Base-by-base conservation (phyloP, 2,888 invertebrate species). In the Eutolmus rufibarbis region DNA sequence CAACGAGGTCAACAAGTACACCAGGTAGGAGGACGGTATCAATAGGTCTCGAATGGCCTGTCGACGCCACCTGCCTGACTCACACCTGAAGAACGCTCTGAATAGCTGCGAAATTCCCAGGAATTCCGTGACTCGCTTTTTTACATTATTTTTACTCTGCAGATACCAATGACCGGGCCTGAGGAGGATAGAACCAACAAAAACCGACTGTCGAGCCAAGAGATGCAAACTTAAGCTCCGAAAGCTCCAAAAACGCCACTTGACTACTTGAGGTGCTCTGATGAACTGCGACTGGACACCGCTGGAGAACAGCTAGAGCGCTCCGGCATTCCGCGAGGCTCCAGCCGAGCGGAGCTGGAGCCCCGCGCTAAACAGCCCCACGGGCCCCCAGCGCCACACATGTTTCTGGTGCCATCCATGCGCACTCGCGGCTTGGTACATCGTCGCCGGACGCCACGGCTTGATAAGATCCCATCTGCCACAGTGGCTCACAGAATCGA, bases 191-290 rank as follows among this genome's bases (percentile, higher is more conserved):
- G 5, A 66, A 19, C 23, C 19, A 81, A 81, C 31, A 34, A 28
- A 31, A 56, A 34, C 56, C 81, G 81, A 56, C 1, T 78, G 12
- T 34, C 56, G 56, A 37, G 28, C 51, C 16, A 51, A 40, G 23
- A 56, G 66, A 66, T 66, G 66, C 66, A 77, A 77, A 77, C 9
- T 37, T 43, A 84, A 57, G 40, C 84, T 43, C 19, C 37, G 51
- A 84, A 84, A 84, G 84, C 84, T 84, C 31, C 40, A 57, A 40
- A 66, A 37, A 66, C 84, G 66, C 37, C 40, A 84, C 84, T 84
- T 84, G 40, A 84, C 84, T 40, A 84, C 84, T 66, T 74, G 84
- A 66, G 51, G 84, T 84, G 57, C 84, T 84, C 84, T 84, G 84
- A 66, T 74, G 84, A 84, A 84, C 84, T 81, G 81, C 1, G 56